Conservation (phyloP, 2,797 vertebrate genomes). For the Malacoctenus gilli region DNA sequence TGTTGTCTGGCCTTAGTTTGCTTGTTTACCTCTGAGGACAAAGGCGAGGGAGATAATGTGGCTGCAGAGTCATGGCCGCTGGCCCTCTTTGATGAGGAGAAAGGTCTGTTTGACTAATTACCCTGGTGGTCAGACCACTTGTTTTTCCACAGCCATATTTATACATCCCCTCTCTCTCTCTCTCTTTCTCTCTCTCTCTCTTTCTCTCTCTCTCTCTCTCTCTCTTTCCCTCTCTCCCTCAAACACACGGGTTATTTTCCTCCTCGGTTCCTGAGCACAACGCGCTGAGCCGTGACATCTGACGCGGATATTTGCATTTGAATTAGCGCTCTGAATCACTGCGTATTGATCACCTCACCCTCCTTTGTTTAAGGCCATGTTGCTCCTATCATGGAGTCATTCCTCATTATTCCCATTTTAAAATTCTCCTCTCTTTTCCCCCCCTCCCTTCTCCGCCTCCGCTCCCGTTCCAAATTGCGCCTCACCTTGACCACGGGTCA, state of each 20-base stretch:
- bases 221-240: too few relatives aligned
- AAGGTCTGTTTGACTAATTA: conserved; percentile 76
- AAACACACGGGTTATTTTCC: conserved; percentile 32
- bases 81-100: conserved; percentile 74
- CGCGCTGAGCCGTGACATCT: conserved; percentile 58
- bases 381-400: conserved; percentile 24
- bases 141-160: conserved; percentile 61
- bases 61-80: conserved; percentile 68
- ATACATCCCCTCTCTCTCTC: conserved; percentile 37
- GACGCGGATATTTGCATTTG: conserved; percentile 69
- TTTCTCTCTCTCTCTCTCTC: too few relatives aligned
- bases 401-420: conserved; percentile 27
- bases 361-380: conserved; percentile 42
- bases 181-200: too few relatives aligned
- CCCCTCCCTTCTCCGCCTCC: conserved; percentile 18
- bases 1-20: conserved; percentile 64
- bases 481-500: conserved; percentile 38
- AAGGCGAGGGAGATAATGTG: conserved; percentile 68
- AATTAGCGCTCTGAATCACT: conserved; percentile 62
- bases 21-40: conserved; percentile 73
- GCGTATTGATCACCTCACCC: conserved; percentile 63
- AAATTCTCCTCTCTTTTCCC: conserved; percentile 12
- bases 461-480: conserved; percentile 8
- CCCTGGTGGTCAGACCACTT: conserved; percentile 66
- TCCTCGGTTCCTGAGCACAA: conserved; percentile 34